Evolutionary conservation across 2,797 vertebrate species (phyloP).

Genomic region (Channa striata): DNA sequence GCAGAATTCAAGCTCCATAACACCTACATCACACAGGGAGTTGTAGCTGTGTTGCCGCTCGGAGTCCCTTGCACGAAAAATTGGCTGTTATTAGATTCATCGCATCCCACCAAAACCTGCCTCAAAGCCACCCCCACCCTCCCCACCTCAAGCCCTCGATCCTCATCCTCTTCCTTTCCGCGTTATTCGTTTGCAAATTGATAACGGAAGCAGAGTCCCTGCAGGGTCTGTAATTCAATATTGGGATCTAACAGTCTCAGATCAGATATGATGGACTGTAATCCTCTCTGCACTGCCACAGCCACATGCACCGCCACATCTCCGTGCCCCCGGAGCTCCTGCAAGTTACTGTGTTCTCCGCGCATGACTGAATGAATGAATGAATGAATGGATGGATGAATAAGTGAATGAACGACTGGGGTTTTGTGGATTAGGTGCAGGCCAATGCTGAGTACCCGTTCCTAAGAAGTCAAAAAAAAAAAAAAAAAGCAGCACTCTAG

Average conservation of each 20-base stretch:
- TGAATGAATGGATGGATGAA: slow-evolving; percentile 30
- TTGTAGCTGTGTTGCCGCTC: slow-evolving; percentile 37
- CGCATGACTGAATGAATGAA: slow-evolving; percentile 35
- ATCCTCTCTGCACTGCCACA: slow-evolving; percentile 77
- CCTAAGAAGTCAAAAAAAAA: slow-evolving; percentile 28
- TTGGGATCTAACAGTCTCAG: slow-evolving; percentile 81
- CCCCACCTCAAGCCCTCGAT: background rate
- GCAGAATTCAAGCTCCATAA: slow-evolving; percentile 26
- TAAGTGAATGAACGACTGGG: slow-evolving; percentile 18
- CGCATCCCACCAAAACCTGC: slow-evolving; percentile 53
- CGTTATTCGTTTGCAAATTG: slow-evolving; percentile 79
- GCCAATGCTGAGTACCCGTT: slow-evolving; percentile 20
- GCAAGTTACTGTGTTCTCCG: slow-evolving; percentile 40
- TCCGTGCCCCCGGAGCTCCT: slow-evolving; percentile 65
- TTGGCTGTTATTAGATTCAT: slow-evolving; percentile 61
- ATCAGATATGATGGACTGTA: slow-evolving; percentile 85
- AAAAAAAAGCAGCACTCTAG: slow-evolving; percentile 23
- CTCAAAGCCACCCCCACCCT: slow-evolving; percentile 28
- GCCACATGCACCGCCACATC: slow-evolving; percentile 69
- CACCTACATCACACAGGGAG: slow-evolving; percentile 56
- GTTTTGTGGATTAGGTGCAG: slow-evolving; percentile 37
- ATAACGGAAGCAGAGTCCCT: slow-evolving; percentile 79
- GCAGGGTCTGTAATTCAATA: slow-evolving; percentile 83
- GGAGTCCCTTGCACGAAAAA: slow-evolving; percentile 35
- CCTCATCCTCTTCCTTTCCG: slow-evolving; percentile 34